Conservation (phyloP, 2,888 invertebrate species). For the Aphrophora alni region DNA sequence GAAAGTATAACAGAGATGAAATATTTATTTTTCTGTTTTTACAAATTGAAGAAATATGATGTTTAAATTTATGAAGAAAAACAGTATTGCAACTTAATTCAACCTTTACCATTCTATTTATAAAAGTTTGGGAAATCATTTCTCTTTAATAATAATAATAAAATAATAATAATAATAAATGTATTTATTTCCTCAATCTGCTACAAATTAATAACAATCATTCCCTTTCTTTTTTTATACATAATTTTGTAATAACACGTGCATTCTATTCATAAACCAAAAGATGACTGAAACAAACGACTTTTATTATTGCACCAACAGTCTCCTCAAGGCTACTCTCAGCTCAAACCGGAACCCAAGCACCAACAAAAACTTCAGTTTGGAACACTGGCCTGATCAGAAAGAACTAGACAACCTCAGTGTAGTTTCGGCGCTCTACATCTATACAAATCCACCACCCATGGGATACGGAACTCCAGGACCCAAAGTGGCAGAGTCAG, state of each 20-base stretch:
- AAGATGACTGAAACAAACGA: not conserved
- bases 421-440: conserved; percentile 36
- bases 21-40: too few species aligned
- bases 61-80: too few species aligned
- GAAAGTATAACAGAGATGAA: too few species aligned
- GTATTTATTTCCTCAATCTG: too few species aligned
- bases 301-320: not conserved
- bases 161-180: too few species aligned
- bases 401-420: not conserved
- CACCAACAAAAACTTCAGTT: not conserved
- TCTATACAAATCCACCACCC: conserved; percentile 50
- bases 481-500: conserved; percentile 51
- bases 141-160: too few species aligned
- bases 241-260: not conserved
- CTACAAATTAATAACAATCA: too few species aligned
- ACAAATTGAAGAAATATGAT: too few species aligned
- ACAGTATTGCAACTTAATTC: too few species aligned
- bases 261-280: not conserved
- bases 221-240: too few species aligned
- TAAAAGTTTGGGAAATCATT: too few species aligned
- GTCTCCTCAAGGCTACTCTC: not conserved
- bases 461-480: conserved; percentile 51
- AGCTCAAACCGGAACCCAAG: not conserved
- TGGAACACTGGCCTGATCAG: not conserved
- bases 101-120: too few species aligned